phyloP scores from a whole-genome alignment of 2,113 vertebrate species.

The Acinonyx jubatus region DNA sequence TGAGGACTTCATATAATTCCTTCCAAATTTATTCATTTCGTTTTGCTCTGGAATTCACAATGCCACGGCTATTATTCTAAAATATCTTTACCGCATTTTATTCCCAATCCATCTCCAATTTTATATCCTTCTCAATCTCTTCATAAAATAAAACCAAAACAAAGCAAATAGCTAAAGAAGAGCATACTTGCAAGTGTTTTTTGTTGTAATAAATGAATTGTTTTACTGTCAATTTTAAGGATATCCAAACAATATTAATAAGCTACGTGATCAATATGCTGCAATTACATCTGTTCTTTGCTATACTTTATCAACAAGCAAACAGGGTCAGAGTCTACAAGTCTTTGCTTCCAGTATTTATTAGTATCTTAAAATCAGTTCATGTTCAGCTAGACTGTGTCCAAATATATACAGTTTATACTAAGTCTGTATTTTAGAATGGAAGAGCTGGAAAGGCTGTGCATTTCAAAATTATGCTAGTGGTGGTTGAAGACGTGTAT shows the following conservation, averaged over 20 bases:
- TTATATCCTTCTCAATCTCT: conserved; percentile 23
- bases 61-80: conserved; percentile 41
- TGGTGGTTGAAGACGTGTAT: neutral
- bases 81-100: conserved; percentile 53
- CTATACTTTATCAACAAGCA: neutral
- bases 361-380: neutral
- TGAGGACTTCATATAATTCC: conserved; percentile 67
- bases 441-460: neutral
- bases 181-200: neutral
- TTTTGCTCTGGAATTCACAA: conserved; percentile 64
- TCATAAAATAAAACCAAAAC: conserved; percentile 44
- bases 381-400: neutral
- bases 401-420: neutral
- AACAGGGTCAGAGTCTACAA: neutral
- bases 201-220: neutral
- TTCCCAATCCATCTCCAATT: conserved; percentile 29
- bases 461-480: neutral
- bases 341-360: conserved; percentile 14
- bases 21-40: conserved; percentile 73
- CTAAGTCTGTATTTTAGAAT: neutral
- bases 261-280: neutral
- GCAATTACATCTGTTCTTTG: neutral
- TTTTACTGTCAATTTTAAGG: neutral
- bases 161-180: conserved; percentile 25
- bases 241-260: neutral